phyloP scores from a whole-genome alignment of 2,797 vertebrate genomes.

The Gadopsis marmoratus region DNA sequence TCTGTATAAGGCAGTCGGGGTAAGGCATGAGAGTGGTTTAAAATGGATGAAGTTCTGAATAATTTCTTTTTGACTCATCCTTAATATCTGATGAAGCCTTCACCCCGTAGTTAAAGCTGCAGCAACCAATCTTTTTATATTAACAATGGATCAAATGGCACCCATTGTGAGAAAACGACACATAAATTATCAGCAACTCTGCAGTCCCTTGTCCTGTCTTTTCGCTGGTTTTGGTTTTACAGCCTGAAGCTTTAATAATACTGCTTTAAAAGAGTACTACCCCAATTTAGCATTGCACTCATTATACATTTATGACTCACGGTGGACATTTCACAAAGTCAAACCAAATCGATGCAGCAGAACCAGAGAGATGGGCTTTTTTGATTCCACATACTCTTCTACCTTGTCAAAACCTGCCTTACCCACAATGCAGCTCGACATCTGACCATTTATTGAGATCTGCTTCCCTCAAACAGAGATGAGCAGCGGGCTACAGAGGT shows the following conservation, averaged over 20 bases:
- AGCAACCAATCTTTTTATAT: not conserved
- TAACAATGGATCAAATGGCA: not conserved
- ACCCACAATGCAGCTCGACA: too few species aligned
- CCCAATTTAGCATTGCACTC: not conserved
- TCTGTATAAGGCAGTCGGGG: constrained; percentile 85
- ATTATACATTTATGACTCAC: not conserved
- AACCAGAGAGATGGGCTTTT: too few species aligned
- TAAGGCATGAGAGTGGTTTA: constrained; percentile 67
- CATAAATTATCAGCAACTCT: not conserved
- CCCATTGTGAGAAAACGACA: not conserved
- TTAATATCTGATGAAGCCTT: not conserved
- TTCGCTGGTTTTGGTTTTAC: not conserved
- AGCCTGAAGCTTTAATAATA: too few species aligned
- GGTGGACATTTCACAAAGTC: not conserved
- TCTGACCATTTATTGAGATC: too few species aligned
- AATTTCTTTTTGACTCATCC: not conserved
- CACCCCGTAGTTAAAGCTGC: not conserved
- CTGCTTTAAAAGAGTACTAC: not conserved
- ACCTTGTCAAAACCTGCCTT: not conserved
- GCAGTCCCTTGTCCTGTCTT: not conserved
- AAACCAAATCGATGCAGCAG: too few species aligned
- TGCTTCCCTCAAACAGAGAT: too few species aligned
- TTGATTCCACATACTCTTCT: not conserved
- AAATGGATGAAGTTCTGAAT: not conserved
- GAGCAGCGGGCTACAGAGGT: too few species aligned